Base-by-base conservation (phyloP, 2,888 invertebrate genomes). In the Sinohyriopsis cumingii region DNA sequence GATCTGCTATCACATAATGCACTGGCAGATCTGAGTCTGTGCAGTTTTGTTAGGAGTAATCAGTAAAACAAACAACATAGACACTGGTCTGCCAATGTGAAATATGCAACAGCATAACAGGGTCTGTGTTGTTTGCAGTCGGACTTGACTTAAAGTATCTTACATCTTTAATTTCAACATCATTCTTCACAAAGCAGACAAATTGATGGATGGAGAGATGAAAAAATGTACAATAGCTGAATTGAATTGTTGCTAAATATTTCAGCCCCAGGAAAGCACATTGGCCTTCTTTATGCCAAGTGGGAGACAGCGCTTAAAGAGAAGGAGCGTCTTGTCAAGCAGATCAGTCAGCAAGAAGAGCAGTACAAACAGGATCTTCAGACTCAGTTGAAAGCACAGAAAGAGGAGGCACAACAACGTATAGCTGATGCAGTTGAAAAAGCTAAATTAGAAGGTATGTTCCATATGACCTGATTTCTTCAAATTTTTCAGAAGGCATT, bases 261-360 rank as follows among this genome's bases (percentile, higher is more conserved):
- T 76, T 6, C 82, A 88, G 89, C 79, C 28, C 88, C 88, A 3
- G 77, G 81, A 25, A 82, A 84, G 55, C 88, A 89, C 78, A 87
- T 89, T 64, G 68, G 68, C 12, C 73, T 79, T 55, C 77, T 89
- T 63, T 82, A 73, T 62, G 79, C 82, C 60, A 84, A 85, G 68
- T 86, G 86, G 83, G 82, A 85, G 61, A 77, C 80, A n/a, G 79
- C 86, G 20, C 69, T 85, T 18, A 77, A 72, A 59, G 88, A 89
- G 69, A 82, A 82, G 63, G 84, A 84, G 45, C 75, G 82, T 19
- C 79, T 89, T 54, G 71, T 80, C 65, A 72, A 77, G 33, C 83
- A 84, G 68, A 76, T 89, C 5, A 62, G 71, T 3, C 77, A 82
- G 33, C 63, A 84, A 67, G 83, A 85, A 28, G 70, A 75, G 5